phyloP scores from a whole-genome alignment of 35 echinoderm and acorn worm species.

The Apostichopus japonicus region DNA sequence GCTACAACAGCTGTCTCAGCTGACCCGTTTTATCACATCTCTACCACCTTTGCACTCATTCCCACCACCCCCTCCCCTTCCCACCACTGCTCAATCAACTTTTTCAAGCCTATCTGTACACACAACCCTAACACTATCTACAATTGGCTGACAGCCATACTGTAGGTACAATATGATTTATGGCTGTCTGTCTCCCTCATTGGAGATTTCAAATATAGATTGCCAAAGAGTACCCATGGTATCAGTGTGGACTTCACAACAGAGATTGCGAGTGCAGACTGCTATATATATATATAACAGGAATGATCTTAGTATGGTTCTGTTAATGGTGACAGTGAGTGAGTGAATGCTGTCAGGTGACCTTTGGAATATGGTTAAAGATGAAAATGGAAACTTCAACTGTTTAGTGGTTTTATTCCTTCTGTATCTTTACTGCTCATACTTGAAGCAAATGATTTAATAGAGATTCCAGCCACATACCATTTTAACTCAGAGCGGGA shows the following conservation, averaged over 20 bases:
- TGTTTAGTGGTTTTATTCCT: background rate
- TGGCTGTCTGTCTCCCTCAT: background rate
- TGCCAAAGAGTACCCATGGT: background rate
- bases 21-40: no score
- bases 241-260: background rate
- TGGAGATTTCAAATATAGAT: no score
- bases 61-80: no score
- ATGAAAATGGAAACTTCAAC: background rate
- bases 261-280: no score
- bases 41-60: no score
- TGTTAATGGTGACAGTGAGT: background rate
- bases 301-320: no score
- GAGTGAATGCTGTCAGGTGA: background rate
- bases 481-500: background rate
- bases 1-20: no score
- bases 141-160: no score
- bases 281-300: no score
- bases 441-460: conserved; percentile 16
- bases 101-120: no score
- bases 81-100: no score
- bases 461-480: background rate
- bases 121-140: no score
- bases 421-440: background rate
- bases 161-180: background rate
- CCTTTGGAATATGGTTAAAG: background rate